A percentile compares a stretch with the other conserved stretches of the same genome.
Conservation (phyloP, 2,888 invertebrate species). For the Lasioglossum morio region DNA sequence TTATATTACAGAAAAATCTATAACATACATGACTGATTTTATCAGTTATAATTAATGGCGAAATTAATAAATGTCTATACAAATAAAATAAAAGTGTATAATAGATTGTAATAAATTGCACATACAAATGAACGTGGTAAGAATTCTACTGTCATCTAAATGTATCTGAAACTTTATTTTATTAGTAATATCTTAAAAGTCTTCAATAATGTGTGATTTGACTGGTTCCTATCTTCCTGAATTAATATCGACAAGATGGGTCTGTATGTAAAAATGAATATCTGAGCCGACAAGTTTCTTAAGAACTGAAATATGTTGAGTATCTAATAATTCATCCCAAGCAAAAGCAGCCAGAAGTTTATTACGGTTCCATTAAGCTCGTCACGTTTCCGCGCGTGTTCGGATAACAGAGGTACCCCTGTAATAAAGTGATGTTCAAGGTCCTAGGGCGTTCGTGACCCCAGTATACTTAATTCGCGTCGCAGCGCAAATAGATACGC, state of each 20-base stretch:
- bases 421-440: slow-evolving; percentile 14
- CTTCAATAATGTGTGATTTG: no score
- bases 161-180: no score
- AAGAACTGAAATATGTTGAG: not conserved
- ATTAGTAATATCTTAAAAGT: no score
- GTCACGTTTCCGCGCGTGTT: not conserved
- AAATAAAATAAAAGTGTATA: no score
- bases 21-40: no score
- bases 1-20: no score
- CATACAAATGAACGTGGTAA: no score
- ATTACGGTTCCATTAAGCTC: not conserved
- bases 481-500: slow-evolving; percentile 65
- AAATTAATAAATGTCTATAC: no score
- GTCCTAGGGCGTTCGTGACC: slow-evolving; percentile 37
- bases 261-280: not conserved
- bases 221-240: not conserved
- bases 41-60: no score
- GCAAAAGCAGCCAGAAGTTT: not conserved
- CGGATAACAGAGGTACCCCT: not conserved
- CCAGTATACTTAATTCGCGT: slow-evolving; percentile 9
- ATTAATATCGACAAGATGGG: not conserved
- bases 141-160: no score
- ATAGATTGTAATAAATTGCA: no score
- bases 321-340: not conserved
- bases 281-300: not conserved